Percentiles rank a stretch among this genome's conserved stretches.
Evolutionary conservation across 2,113 vertebrate species (phyloP).

Genomic region (Apistogramma diplotaenia): DNA sequence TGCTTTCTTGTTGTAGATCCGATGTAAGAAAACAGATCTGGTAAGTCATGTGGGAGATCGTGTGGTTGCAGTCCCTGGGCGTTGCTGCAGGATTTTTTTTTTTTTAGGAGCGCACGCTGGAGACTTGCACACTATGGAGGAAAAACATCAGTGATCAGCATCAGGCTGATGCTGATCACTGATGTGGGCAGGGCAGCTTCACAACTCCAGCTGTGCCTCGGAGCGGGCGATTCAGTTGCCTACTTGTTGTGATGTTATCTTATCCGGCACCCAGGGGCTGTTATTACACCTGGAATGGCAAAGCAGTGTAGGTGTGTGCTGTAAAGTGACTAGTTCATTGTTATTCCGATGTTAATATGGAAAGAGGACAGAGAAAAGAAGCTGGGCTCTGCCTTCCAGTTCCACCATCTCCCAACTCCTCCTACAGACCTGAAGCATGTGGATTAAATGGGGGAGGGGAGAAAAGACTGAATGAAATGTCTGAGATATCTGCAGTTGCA

Average conservation of each 20-base stretch:
- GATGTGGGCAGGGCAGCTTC: slow-evolving; percentile 40
- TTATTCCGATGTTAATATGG: slow-evolving; percentile 2
- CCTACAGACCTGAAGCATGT: slow-evolving; percentile 59
- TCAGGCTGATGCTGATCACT: not conserved
- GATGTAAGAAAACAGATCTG: slow-evolving; percentile 46
- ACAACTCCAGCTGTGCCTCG: slow-evolving; percentile 50
- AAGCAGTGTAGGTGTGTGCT: not conserved
- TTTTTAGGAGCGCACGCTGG: slow-evolving; percentile 40
- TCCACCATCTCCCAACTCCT: slow-evolving; percentile 57
- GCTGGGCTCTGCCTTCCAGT: slow-evolving; percentile 25
- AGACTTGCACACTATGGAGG: slow-evolving; percentile 28
- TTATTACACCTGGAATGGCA: slow-evolving; percentile 12
- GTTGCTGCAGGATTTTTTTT: slow-evolving; percentile 76
- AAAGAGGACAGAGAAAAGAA: slow-evolving; percentile 20
- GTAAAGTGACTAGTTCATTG: not conserved
- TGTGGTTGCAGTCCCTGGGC: slow-evolving; percentile 67
- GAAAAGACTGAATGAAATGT: slow-evolving; percentile 60
- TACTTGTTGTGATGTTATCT: slow-evolving; percentile 33
- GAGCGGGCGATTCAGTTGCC: slow-evolving; percentile 36
- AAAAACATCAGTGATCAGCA: slow-evolving; percentile 25
- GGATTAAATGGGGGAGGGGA: slow-evolving; percentile 74
- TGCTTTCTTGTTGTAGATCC: slow-evolving; percentile 48
- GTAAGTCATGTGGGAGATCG: slow-evolving; percentile 59
- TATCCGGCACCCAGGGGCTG: not conserved
- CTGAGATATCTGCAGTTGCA: slow-evolving; percentile 65